Evolutionary conservation across 2,888 invertebrate species (phyloP), one percentile per base, ranked within the genome.

Genomic region (Oxycera nigricornis): DNA sequence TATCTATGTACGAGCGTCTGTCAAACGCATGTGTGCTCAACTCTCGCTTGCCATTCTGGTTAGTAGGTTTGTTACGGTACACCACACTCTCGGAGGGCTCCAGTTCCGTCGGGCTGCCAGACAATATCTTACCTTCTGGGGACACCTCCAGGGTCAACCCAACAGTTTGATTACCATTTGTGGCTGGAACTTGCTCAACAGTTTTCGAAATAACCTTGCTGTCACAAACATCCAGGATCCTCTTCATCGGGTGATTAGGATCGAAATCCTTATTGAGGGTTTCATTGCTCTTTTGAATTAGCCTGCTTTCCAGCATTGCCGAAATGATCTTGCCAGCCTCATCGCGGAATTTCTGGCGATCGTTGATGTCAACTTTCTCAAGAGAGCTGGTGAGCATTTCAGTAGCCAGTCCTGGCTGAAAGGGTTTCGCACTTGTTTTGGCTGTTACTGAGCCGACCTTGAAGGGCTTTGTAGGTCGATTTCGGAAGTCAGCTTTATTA

Each of bases 271-370:
- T 70, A 35, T 30, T 70, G 17, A 52, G 30, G 11, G 11, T 52
- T 22, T 31, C 4, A 28, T 39, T 52, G 24, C n/a, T 70, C 14
- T 46, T 77, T 9, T 76, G 76, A 17, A 79, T 81, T 67, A 84
- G 62, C 14, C 85, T 81, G 0, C 83, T 82, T 75, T 85, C 85
- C 73, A 85, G 74, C 85, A 85, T 85, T 67, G 79, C 83, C n/a
- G 84, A 82, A 14, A 85, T 82, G 17, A 85, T 84, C 75, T 85
- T 85, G 4, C 84, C 82, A 7, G 85, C 85, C 73, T 85, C 83
- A 24, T 82, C 78, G 81, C 83, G 83, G 35, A 85, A 85, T 39
- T 83, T 83, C 28, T 82, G 80, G 46, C 82, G 82, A 11, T 82
- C 78, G 20, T 81, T 81, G 77, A 82, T 80, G 59, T 84, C 81